Conservation (phyloP, 2,113 vertebrate species). For the Nansenia antarctica region DNA sequence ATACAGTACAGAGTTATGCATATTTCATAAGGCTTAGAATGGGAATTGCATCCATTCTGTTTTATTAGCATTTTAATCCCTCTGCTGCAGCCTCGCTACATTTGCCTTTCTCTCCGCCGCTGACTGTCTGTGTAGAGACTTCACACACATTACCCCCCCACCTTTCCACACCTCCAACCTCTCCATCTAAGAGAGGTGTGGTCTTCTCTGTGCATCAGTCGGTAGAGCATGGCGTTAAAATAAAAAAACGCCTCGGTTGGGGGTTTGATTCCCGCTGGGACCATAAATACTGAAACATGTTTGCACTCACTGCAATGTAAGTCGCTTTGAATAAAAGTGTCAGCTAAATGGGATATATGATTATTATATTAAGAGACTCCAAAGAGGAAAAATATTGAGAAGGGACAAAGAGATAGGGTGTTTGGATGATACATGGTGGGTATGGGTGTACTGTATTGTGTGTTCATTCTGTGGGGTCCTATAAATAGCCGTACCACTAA, state of each 20-base stretch:
- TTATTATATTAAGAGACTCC: constrained; percentile 29
- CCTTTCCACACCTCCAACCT: constrained; percentile 26
- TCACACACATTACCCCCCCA: constrained; percentile 35
- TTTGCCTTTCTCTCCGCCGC: constrained; percentile 31
- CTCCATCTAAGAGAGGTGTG: background rate
- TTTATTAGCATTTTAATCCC: constrained; percentile 78
- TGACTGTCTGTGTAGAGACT: constrained; percentile 50
- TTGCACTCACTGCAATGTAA: no score
- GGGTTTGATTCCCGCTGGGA: no score
- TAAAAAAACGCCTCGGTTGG: no score
- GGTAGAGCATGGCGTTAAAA: no score
- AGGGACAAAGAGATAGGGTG: background rate
- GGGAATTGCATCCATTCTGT: constrained; percentile 66
- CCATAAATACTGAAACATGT: no score
- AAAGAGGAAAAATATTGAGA: constrained; percentile 17
- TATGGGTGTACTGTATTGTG: background rate
- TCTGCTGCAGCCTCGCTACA: constrained; percentile 45
- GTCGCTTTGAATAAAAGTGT: no score
- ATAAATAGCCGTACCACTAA: background rate
- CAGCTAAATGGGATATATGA: no score
- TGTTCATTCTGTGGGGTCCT: background rate
- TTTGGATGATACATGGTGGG: constrained; percentile 6
- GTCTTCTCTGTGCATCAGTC: background rate
- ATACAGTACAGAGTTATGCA: constrained; percentile 60
- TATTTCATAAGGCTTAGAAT: constrained; percentile 73